These are phyloP conservation scores for Pelagia noctiluca DNA, from an alignment of 30 jellyfish, hydroid and myxozoan species.

Conservation along the genomic window DNA sequence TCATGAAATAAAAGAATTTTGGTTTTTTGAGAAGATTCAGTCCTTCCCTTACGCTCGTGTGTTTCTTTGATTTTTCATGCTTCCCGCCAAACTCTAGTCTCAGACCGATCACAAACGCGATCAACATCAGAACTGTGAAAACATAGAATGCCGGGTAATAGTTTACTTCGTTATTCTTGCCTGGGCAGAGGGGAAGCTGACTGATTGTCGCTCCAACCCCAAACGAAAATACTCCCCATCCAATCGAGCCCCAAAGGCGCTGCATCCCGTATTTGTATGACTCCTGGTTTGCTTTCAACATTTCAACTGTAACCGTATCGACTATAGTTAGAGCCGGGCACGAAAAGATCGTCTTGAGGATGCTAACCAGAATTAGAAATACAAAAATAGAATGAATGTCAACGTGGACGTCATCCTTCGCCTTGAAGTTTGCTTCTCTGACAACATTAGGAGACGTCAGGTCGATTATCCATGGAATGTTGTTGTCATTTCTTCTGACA, in stretches of 20 bases:
- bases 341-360: conserved; percentile 84
- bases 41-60: conserved; percentile 58
- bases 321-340: conserved; percentile 92
- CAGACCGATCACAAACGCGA: conserved; percentile 81
- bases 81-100: conserved; percentile 70
- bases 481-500: conserved; percentile 46
- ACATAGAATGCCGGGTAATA: conserved; percentile 92
- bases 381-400: conserved; percentile 73
- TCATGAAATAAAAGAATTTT: conserved; percentile 61
- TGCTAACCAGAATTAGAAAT: conserved; percentile 77
- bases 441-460: conserved; percentile 64
- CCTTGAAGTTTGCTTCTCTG: conserved; percentile 55
- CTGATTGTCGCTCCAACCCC: conserved; percentile 92
- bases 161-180: conserved; percentile 87
- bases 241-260: conserved; percentile 96
- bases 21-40: conserved; percentile 77
- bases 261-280: conserved; percentile 89
- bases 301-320: conserved; percentile 90
- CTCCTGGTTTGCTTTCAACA: conserved; percentile 75
- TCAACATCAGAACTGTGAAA: conserved; percentile 75
- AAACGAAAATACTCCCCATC: conserved; percentile 92
- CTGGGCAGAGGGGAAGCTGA: conserved; percentile 89
- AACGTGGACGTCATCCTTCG: conserved; percentile 69
- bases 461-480: conserved; percentile 81
- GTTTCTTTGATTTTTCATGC: conserved; percentile 8